phyloP scores from a whole-genome alignment of 2,888 invertebrate species.

The Ormyrus pomaceus region DNA sequence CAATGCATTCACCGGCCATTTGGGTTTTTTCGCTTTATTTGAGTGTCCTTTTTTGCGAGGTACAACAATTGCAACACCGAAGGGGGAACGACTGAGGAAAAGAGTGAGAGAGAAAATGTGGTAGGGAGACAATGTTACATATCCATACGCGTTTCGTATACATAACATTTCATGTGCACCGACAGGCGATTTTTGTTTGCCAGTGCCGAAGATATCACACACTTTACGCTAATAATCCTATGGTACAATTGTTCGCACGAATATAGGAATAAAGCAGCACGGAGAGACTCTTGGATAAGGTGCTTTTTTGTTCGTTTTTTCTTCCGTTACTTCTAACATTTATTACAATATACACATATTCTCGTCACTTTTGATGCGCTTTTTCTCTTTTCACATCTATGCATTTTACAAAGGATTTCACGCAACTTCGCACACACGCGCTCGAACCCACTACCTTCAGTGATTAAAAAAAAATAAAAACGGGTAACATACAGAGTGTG shows the following conservation, averaged over 20 bases:
- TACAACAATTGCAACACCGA: slow-evolving; percentile 21
- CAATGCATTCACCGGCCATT: slow-evolving; percentile 51
- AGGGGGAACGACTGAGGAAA: not conserved
- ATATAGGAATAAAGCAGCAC: slow-evolving; percentile 9
- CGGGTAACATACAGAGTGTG: not conserved
- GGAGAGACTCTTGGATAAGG: slow-evolving; percentile 43
- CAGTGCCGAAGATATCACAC: slow-evolving; percentile 25
- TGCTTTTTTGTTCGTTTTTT: slow-evolving; percentile 36
- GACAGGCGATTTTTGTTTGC: slow-evolving; percentile 15
- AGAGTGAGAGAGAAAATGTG: too few relatives aligned
- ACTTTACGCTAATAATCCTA: slow-evolving; percentile 25
- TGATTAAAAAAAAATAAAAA: slow-evolving; percentile 25
- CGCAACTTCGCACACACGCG: slow-evolving; percentile 18
- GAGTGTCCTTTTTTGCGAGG: slow-evolving; percentile 8
- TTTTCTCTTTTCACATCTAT: slow-evolving; percentile 33
- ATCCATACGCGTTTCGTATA: slow-evolving; percentile 35
- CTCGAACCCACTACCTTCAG: slow-evolving; percentile 33
- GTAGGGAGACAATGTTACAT: slow-evolving; percentile 48
- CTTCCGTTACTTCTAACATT: slow-evolving; percentile 19
- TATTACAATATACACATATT: slow-evolving; percentile 33
- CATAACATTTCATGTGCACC: slow-evolving; percentile 24
- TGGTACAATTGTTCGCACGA: slow-evolving; percentile 27
- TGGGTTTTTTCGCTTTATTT: slow-evolving; percentile 24
- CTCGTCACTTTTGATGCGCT: not conserved
- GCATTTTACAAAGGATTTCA: slow-evolving; percentile 20